phyloP scores from a whole-genome alignment of 2,888 invertebrate species.

The Rugalucina vietnamica region DNA sequence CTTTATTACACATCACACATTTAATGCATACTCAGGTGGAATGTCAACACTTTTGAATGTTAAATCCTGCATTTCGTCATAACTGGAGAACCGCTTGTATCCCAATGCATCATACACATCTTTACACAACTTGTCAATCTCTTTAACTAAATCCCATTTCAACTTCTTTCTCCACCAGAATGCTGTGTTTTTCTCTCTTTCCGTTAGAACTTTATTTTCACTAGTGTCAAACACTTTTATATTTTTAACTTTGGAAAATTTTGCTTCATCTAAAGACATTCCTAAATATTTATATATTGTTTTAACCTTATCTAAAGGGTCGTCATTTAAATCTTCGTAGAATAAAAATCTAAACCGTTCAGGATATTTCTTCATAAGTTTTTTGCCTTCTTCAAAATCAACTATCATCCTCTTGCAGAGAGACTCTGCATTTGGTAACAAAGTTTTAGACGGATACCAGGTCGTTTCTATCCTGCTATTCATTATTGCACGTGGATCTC shows the following conservation, averaged over 20 bases:
- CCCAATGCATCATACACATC: constrained; percentile 39
- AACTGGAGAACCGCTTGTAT: constrained; percentile 7
- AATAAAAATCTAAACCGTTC: constrained; percentile 35
- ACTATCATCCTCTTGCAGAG: constrained; percentile 27
- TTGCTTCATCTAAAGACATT: constrained; percentile 29
- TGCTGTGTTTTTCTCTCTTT: constrained; percentile 29
- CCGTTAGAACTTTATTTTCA: neutral
- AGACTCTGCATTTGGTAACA: constrained; percentile 9
- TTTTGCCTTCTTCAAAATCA: constrained; percentile 29
- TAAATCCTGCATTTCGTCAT: constrained; percentile 9
- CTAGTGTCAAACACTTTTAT: constrained; percentile 14
- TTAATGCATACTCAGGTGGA: neutral
- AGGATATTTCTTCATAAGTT: constrained; percentile 19
- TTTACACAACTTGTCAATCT: constrained; percentile 21
- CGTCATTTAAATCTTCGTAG: constrained; percentile 38
- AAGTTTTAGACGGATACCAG: neutral
- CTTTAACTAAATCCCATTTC: constrained; percentile 17
- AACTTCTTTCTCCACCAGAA: constrained; percentile 38
- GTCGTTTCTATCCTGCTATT: constrained; percentile 32
- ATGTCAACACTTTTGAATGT: constrained; percentile 22
- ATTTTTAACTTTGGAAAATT: constrained; percentile 4
- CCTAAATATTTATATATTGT: constrained; percentile 37
- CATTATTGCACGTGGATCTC: constrained; percentile 39
- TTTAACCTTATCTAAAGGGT: constrained; percentile 39
- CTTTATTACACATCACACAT: too few relatives aligned